Percentiles rank a stretch among this genome's conserved stretches.
phyloP scores from a whole-genome alignment of 1,140 invertebrate genomes.

The Mycetomoellerius zeteki region DNA sequence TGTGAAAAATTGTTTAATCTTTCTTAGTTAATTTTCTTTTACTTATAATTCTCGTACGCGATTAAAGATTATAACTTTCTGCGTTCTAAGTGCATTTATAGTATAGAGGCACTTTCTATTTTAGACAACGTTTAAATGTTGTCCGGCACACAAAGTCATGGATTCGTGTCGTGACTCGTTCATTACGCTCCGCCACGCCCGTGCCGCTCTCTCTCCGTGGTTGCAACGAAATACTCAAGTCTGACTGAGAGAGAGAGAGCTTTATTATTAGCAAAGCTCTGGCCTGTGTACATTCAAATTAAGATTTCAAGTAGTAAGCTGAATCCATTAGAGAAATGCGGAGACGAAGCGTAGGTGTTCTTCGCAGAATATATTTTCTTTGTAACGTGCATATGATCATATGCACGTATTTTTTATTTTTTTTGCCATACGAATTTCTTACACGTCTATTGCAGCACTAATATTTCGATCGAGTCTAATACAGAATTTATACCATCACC shows the following conservation, averaged over 20 bases:
- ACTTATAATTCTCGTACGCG: not conserved
- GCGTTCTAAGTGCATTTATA: not conserved
- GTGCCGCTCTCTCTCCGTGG: constrained; percentile 6
- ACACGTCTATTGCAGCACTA: not conserved
- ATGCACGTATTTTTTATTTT: not conserved
- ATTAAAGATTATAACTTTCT: not conserved
- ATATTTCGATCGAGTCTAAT: constrained; percentile 8
- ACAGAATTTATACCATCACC: not conserved
- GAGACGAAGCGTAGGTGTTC: not conserved
- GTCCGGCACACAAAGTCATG: constrained; percentile 42
- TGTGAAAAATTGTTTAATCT: not conserved
- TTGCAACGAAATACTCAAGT: constrained; percentile 31
- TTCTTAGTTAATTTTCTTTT: not conserved
- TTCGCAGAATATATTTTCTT: not conserved
- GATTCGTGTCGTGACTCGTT: constrained; percentile 43
- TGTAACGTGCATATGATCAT: not conserved
- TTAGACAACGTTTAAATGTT: constrained; percentile 42
- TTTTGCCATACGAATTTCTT: not conserved
- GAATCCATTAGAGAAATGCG: constrained; percentile 19
- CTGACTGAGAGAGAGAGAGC: constrained; percentile 14
- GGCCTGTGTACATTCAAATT: constrained; percentile 37
- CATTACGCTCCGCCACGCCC: constrained; percentile 33
- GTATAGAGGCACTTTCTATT: constrained; percentile 39
- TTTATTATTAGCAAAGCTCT: constrained; percentile 52
- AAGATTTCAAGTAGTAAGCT: constrained; percentile 40